These are phyloP conservation scores for Phymastichus coffea DNA, from an alignment of 1,140 invertebrate genomes.

Conservation along the genomic window DNA sequence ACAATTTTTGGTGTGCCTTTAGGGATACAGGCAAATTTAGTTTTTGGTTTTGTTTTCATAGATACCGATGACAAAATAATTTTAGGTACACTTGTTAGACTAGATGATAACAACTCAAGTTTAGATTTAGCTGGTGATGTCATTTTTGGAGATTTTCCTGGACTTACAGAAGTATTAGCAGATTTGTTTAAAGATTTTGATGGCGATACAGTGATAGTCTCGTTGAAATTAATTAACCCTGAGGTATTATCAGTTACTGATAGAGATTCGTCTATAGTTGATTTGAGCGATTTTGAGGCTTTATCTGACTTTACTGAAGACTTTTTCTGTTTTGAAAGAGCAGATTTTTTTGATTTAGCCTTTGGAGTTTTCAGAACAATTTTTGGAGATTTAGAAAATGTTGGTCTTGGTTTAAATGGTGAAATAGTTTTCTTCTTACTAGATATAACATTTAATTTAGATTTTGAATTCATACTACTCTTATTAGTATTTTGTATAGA, in stretches of 20 bases:
- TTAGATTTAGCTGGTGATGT: background rate
- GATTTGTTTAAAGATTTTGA: slow-evolving; percentile 5
- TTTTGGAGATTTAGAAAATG: slow-evolving; percentile 36
- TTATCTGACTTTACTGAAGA: background rate
- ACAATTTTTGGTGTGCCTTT: no score
- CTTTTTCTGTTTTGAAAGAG: background rate
- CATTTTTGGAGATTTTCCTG: background rate
- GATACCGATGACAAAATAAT: background rate
- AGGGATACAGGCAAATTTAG: no score
- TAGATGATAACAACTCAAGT: no score
- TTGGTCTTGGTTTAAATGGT: slow-evolving; percentile 8
- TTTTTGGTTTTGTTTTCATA: background rate
- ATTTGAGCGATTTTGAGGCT: slow-evolving; percentile 6
- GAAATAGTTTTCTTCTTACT: slow-evolving; percentile 1
- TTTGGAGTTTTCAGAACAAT: slow-evolving; percentile 28
- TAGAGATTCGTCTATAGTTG: background rate
- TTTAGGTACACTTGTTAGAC: no score
- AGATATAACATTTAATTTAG: background rate
- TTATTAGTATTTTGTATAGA: background rate
- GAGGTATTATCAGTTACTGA: background rate
- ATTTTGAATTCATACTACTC: background rate
- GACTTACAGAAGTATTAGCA: background rate
- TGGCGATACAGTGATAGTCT: background rate
- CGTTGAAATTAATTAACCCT: no score
- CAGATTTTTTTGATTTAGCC: slow-evolving; percentile 21